Base-by-base conservation (phyloP, 2,797 vertebrate genomes). In the Remorina albescens region DNA sequence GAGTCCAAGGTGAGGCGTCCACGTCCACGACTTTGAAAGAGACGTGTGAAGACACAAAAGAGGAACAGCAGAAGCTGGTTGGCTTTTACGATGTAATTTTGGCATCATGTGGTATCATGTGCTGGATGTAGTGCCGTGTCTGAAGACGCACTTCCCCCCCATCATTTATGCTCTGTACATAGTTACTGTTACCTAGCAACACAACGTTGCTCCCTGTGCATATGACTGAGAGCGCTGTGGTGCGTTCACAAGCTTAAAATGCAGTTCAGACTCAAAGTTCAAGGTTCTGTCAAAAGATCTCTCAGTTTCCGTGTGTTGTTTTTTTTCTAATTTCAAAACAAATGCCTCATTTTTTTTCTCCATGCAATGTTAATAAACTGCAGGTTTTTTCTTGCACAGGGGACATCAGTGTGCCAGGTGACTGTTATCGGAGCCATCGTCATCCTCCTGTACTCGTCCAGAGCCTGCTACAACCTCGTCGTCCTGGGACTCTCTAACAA, bases 381-480 rank as follows among this genome's bases (percentile, higher is more conserved):
- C 6, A 42, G 16, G 19, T 54, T 1, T 21, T 1, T 23, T 36
- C 21, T 25, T 67, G 21, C 89, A 39, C 92, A 99, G 98, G 98
- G 98, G 73, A 98, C 97, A 8, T 99, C 97, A 0, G 96, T 99
- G 83, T 99, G 97, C 86, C 98, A 98, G 93, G 96, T 97, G 92
- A 97, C 96, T 0, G 93, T 93, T 4, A 92, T 97, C 28, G 97
- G 97, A 30, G 95, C 95, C 87, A 95, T 92, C 0, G 96, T 99
- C 86, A 96, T 97, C 86, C 89, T 98, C 6, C 93, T 99, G 60
- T 99, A 98, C 78, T 83, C 96, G 1, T 98, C 97, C 36, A 94
- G 97, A 74, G 97, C 97, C 87, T 99, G 97, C 91, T 99, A 99
- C 93, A 99, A 99, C 81, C 92, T 99, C 86, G 95, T 97, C 32